phyloP scores from a whole-genome alignment of 2,888 invertebrate species.

The Athalia rosae region DNA sequence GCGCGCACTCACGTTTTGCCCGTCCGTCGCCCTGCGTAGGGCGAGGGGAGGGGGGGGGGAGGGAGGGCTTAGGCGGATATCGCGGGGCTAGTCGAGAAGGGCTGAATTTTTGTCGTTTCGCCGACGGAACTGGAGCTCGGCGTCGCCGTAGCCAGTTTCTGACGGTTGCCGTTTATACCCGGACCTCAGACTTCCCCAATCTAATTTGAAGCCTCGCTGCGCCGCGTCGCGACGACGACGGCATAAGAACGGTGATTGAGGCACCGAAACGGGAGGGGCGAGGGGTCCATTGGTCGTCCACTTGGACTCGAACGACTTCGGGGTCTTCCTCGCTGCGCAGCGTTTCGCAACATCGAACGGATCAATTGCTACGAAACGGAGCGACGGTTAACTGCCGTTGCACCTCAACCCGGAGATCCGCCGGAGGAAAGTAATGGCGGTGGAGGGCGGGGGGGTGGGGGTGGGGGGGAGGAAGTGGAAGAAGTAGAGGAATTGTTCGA shows the following conservation, averaged over 20 bases:
- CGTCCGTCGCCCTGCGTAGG: constrained; percentile 35
- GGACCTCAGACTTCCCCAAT: constrained; percentile 29
- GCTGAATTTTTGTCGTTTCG: too few species aligned
- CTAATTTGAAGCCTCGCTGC: constrained; percentile 44
- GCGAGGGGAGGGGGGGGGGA: too few species aligned
- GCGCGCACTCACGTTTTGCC: constrained; percentile 23
- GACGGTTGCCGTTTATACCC: constrained; percentile 36
- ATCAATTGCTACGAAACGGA: constrained; percentile 35
- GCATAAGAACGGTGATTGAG: constrained; percentile 41
- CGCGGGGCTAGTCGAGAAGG: too few species aligned
- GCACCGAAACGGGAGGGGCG: constrained; percentile 5
- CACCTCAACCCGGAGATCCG: neutral
- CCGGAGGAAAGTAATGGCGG: neutral
- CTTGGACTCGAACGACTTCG: neutral
- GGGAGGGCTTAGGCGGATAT: neutral
- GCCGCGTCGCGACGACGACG: constrained; percentile 32
- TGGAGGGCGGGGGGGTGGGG: too few species aligned
- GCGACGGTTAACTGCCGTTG: neutral
- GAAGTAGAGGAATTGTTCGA: too few species aligned
- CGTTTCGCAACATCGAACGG: neutral
- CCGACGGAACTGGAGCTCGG: too few species aligned
- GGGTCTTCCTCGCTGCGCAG: neutral
- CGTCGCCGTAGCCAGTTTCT: too few species aligned
- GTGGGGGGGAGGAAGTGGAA: too few species aligned
- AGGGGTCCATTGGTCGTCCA: neutral